phyloP scores from a whole-genome alignment of 30 jellyfish, hydroid and myxozoan genomes.

The Aurelia sp. region DNA sequence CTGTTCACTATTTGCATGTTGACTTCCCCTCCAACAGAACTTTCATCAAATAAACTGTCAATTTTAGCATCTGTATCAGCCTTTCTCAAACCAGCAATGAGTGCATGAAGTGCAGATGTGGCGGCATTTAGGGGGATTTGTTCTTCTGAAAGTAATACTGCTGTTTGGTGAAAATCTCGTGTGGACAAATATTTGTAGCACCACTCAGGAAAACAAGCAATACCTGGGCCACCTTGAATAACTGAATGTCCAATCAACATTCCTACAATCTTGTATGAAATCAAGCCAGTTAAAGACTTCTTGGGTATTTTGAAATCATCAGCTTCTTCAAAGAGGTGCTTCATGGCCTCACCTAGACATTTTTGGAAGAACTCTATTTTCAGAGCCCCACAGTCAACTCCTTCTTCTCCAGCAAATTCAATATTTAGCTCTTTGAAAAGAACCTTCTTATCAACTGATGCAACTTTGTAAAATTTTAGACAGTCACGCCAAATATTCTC shows the following conservation, averaged over 20 bases:
- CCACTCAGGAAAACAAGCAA: constrained; percentile 5
- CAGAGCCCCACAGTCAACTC: not conserved
- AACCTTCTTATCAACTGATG: too few species aligned
- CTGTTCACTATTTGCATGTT: constrained; percentile 1
- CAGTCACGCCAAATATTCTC: not conserved
- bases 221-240: not conserved
- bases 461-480: not conserved
- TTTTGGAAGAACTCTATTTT: not conserved
- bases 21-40: not conserved
- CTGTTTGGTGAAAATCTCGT: not conserved
- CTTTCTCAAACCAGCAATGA: not conserved
- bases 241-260: not conserved
- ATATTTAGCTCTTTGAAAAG: not conserved
- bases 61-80: constrained; percentile 3
- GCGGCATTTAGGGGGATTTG: constrained; percentile 4
- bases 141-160: not conserved
- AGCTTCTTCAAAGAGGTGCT: constrained; percentile 3
- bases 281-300: not conserved
- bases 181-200: not conserved
- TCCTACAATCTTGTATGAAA: not conserved
- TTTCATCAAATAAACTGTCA: not conserved
- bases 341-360: not conserved
- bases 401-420: constrained; percentile 3
- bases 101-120: not conserved
- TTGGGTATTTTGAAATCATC: not conserved